Percentiles rank a stretch among this genome's conserved stretches.
Conservation (phyloP, 2,888 invertebrate genomes). For the Drosophila dives region DNA sequence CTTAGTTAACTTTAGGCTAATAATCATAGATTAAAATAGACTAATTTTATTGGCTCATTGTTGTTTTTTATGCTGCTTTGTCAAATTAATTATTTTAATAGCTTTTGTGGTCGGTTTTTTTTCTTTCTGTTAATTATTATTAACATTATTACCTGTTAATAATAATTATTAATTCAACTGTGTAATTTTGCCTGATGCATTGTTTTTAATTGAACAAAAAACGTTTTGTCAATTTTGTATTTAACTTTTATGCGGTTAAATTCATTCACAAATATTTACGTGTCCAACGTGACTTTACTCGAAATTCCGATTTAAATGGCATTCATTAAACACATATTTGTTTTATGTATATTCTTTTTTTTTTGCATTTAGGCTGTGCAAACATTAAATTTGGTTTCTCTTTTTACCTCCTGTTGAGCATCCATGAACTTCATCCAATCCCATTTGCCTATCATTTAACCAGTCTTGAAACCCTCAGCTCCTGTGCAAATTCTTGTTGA, state of each 20-base stretch:
- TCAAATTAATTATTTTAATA: constrained; percentile 1
- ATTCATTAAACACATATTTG: not conserved
- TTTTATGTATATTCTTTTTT: not conserved
- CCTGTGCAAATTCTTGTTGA: constrained; percentile 55
- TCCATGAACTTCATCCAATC: constrained; percentile 10
- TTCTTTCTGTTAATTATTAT: constrained; percentile 15
- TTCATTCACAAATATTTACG: not conserved
- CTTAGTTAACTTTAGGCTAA: not conserved
- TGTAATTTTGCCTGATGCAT: not conserved
- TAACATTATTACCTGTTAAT: constrained; percentile 11
- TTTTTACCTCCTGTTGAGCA: not conserved
- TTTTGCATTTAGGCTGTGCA: not conserved
- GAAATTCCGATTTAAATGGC: not conserved
- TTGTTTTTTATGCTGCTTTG: too few relatives aligned
- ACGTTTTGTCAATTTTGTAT: not conserved
- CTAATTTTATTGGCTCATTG: not conserved
- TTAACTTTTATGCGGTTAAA: not conserved
- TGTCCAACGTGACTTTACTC: not conserved
- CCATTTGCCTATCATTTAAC: constrained; percentile 15
- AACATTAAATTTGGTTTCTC: not conserved
- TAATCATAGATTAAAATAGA: not conserved
- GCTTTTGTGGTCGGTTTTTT: constrained; percentile 7
- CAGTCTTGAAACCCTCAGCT: not conserved
- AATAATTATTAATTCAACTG: constrained; percentile 10
- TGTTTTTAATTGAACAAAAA: constrained; percentile 21